Percentiles rank a stretch among this genome's conserved stretches.
Conservation (phyloP, 1,140 invertebrate species). For the Bicyclus anynana region DNA sequence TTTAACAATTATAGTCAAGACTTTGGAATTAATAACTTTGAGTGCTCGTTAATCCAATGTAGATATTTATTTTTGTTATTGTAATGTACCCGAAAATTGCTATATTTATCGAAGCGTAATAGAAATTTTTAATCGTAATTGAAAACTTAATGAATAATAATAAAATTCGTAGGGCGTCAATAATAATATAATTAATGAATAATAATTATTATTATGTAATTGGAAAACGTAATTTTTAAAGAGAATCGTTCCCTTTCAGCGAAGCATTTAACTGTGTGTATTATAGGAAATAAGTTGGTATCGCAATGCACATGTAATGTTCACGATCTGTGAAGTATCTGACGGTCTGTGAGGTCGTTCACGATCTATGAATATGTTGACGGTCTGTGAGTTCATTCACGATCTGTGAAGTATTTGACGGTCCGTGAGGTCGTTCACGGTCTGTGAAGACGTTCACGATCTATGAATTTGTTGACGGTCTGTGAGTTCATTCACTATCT, state of each 20-base stretch:
- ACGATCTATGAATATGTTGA: no score
- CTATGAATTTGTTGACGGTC: no score
- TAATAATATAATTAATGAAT: no score
- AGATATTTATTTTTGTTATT: slow-evolving; percentile 77
- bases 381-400: no score
- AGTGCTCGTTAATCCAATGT: slow-evolving; percentile 73
- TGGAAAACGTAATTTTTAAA: slow-evolving; percentile 20
- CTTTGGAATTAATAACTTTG: slow-evolving; percentile 64
- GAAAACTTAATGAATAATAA: slow-evolving; percentile 22
- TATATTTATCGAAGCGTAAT: slow-evolving; percentile 63
- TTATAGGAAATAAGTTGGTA: slow-evolving; percentile 39
- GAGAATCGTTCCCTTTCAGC: slow-evolving; percentile 30
- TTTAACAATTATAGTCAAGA: slow-evolving; percentile 63
- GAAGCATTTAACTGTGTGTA: slow-evolving; percentile 55
- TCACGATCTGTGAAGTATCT: slow-evolving; percentile 19
- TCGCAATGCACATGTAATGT: slow-evolving; percentile 34
- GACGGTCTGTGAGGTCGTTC: no score
- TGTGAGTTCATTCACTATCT: no score
- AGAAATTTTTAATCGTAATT: slow-evolving; percentile 44
- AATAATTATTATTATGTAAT: slow-evolving; percentile 5
- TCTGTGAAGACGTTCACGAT: no score
- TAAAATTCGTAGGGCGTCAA: slow-evolving; percentile 25
- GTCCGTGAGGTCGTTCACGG: no score
- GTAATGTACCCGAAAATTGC: slow-evolving; percentile 70
- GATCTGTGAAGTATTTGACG: no score